A percentile compares a stretch with the other conserved stretches of the same genome.
phyloP scores from a whole-genome alignment of 2,888 invertebrate genomes.

The Chymomyza fuscimana region DNA sequence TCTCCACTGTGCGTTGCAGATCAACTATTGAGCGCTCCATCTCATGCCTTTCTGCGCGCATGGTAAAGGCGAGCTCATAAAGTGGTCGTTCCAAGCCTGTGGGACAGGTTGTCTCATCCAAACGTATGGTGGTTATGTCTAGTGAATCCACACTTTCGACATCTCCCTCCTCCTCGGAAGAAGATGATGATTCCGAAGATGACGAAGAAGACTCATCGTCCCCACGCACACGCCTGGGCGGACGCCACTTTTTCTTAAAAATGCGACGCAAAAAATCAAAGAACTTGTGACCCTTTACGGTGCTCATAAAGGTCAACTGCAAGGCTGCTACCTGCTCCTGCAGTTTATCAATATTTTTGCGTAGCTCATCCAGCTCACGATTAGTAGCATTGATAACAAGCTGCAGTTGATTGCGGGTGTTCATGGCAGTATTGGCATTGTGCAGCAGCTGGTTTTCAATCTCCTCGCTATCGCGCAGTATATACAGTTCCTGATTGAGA shows the following conservation, averaged over 20 bases:
- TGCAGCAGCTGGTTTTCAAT: constrained; percentile 84
- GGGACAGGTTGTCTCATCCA: constrained; percentile 87
- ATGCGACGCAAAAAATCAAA: constrained; percentile 89
- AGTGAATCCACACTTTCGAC: constrained; percentile 83
- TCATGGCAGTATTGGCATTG: constrained; percentile 82
- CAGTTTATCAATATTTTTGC: constrained; percentile 70
- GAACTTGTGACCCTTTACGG: constrained; percentile 87
- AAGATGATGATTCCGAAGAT: constrained; percentile 82
- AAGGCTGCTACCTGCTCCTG: constrained; percentile 81
- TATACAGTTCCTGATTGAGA: constrained; percentile 87
- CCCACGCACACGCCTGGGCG: constrained; percentile 82
- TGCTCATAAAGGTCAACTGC: constrained; percentile 82
- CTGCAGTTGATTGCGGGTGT: constrained; percentile 81
- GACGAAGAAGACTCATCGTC: constrained; percentile 81
- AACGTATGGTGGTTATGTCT: constrained; percentile 84
- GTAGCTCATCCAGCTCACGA: constrained; percentile 68
- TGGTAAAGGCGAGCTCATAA: constrained; percentile 85
- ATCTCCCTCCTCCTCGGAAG: constrained; percentile 82
- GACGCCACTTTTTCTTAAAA: constrained; percentile 90
- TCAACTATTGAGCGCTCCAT: constrained; percentile 84
- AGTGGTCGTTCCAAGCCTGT: constrained; percentile 85
- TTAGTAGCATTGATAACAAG: constrained; percentile 64
- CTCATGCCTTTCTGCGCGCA: constrained; percentile 82
- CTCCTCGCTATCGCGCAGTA: constrained; percentile 87
- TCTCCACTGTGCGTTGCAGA: constrained; percentile 82